Base-by-base conservation (phyloP, 2,797 vertebrate species). In the Takifugu ocellatus region DNA sequence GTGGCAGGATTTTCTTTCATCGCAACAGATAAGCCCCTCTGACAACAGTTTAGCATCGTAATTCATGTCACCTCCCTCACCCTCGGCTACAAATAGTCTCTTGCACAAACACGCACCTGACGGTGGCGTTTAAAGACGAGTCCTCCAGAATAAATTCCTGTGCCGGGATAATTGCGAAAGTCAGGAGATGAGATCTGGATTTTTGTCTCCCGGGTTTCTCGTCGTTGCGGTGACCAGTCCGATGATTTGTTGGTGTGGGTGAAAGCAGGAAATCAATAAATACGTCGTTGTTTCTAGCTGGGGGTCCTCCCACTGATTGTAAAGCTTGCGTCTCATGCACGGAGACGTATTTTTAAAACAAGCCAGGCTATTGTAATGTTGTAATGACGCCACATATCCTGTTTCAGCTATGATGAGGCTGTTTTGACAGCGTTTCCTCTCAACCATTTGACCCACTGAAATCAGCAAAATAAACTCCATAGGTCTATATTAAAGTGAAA, bases 211-310 rank as follows among this genome's bases (percentile, higher is more conserved):
- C 54, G 62, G 68, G 61, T 66, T 78, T 50, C 66, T 73, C 54
- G 72, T 69, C 49, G 49, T 71, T 46, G 69, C 61, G 68, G 60
- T 64, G 71, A 69, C 75, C 66, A 58, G 75, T 83, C 60, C 51
- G 51, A 61, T 55, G 24, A 53, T 73, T 72, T 5, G 17, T 69
- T 66, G 68, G 62, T 5, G n/a, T 69, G 65, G 68, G 62, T 88
- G 87, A 88, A 64, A 89, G 82, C 80, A 87, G 84, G 83, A 90
- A 90, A 89, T 90, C 82, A 83, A 89, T 89, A 87, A 81, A 76
- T 46, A 2, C 44, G 48, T 49, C 12, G 8, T 9, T 24, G 63
- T 65, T 53, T 68, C 44, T 46, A 21, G 15, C n/a, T n/a, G 44
- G n/a, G 6, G n/a, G 36, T 39, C 14, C 12, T 12, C 36, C 3